Evolutionary conservation across 2,113 vertebrate species (phyloP).

Genomic region (Cinclus cinclus): DNA sequence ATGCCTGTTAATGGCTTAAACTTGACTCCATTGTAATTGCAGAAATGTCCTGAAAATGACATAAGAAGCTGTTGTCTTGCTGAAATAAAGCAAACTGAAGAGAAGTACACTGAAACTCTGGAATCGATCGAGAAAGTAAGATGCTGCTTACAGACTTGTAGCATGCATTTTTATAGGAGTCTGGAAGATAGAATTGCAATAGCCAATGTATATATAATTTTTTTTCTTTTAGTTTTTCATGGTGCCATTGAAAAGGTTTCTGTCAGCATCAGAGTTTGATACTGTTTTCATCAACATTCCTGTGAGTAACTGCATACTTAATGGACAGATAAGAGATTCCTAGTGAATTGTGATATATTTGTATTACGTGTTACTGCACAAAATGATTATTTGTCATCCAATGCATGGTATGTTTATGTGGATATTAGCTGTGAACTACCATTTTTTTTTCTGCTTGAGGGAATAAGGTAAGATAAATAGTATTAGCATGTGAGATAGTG

Average conservation of each 20-base stretch:
- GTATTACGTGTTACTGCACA: not conserved
- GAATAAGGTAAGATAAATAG: not conserved
- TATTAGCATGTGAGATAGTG: not conserved
- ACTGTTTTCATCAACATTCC: slow-evolving; percentile 95
- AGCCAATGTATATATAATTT: not conserved
- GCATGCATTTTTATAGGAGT: not conserved
- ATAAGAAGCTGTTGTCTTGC: slow-evolving; percentile 91
- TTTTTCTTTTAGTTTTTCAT: slow-evolving; percentile 88
- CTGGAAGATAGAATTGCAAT: not conserved
- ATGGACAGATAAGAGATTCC: not conserved
- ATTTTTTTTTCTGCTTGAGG: not conserved
- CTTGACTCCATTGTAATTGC: slow-evolving; percentile 67
- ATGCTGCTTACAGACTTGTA: not conserved
- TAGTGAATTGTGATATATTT: not conserved
- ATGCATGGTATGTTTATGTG: not conserved
- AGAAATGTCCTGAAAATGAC: slow-evolving; percentile 92
- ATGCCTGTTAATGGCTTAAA: slow-evolving; percentile 10
- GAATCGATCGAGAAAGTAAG: slow-evolving; percentile 95
- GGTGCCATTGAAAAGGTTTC: slow-evolving; percentile 87
- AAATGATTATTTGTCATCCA: not conserved
- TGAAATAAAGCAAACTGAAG: slow-evolving; percentile 96
- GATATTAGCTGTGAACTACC: not conserved
- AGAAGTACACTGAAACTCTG: slow-evolving; percentile 96
- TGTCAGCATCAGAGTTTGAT: slow-evolving; percentile 84
- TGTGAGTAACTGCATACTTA: slow-evolving; percentile 76